Conservation (phyloP, 2,888 invertebrate species). For the Subacronicta megacephala region DNA sequence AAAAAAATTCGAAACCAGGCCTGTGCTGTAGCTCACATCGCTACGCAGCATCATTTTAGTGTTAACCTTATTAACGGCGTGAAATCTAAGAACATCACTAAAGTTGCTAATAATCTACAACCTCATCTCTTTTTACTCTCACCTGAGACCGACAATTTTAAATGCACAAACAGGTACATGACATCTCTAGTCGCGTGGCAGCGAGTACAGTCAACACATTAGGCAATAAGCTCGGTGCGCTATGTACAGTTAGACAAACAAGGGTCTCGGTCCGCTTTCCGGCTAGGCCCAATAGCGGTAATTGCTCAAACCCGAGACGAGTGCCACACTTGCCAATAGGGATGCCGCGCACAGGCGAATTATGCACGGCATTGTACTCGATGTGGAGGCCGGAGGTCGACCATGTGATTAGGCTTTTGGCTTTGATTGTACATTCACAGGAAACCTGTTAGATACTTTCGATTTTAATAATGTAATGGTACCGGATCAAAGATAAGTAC, state of each 20-base stretch:
- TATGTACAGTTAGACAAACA: conserved; percentile 70
- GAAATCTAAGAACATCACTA: too few species aligned
- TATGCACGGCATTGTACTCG: conserved; percentile 28
- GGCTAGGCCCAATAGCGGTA: conserved; percentile 70
- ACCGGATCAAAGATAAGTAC: too few species aligned
- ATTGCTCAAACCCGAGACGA: conserved; percentile 68
- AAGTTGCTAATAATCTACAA: neutral
- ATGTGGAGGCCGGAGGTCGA: neutral
- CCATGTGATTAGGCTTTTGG: conserved; percentile 31
- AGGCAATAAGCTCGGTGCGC: conserved; percentile 50
- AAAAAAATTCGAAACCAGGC: too few species aligned
- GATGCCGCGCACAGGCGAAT: conserved; percentile 43
- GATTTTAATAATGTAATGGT: neutral
- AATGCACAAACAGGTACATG: neutral
- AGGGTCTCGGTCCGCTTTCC: conserved; percentile 43
- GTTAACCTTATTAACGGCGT: too few species aligned
- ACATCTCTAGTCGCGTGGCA: conserved; percentile 9
- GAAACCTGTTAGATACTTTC: neutral
- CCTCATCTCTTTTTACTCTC: conserved; percentile 1
- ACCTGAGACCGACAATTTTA: neutral
- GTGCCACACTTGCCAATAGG: conserved; percentile 40
- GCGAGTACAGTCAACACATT: conserved; percentile 48
- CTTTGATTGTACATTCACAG: neutral
- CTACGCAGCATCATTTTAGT: too few species aligned
- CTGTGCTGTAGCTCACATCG: too few species aligned